Evolutionary conservation across 2,888 invertebrate species (phyloP).

Genomic region (Drosophila melanosoma): DNA sequence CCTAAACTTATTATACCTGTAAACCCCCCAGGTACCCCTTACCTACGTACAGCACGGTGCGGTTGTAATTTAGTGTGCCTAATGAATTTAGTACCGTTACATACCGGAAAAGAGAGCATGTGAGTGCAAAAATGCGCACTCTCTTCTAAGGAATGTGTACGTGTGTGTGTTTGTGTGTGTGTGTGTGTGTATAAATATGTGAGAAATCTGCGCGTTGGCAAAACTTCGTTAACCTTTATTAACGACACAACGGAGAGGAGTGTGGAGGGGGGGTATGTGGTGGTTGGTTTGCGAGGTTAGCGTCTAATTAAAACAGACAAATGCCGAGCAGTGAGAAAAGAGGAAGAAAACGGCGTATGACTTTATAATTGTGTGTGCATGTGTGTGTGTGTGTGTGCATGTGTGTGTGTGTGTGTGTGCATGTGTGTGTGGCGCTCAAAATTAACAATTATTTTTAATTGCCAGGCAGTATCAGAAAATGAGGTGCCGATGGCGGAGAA

Average conservation of each 20-base stretch:
- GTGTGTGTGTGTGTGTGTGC: constrained; percentile 4
- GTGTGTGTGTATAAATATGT: constrained; percentile 54
- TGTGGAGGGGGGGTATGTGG: background rate
- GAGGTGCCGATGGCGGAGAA: constrained; percentile 50
- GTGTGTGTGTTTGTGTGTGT: constrained; percentile 8
- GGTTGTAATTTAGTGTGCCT: constrained; percentile 81
- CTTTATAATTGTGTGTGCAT: constrained; percentile 56
- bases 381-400: constrained; percentile 19
- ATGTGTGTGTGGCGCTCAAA: constrained; percentile 50
- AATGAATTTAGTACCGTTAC: constrained; percentile 81
- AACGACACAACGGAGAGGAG: constrained; percentile 46
- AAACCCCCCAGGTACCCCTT: constrained; percentile 2
- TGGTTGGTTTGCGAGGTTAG: constrained; percentile 3
- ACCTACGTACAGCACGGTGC: constrained; percentile 47
- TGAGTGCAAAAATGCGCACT: constrained; percentile 77
- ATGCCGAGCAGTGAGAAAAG: constrained; percentile 33
- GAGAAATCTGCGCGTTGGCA: constrained; percentile 71
- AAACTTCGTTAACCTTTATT: constrained; percentile 79
- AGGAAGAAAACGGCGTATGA: constrained; percentile 32
- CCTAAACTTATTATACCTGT: constrained; percentile 14
- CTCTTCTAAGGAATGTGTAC: constrained; percentile 38
- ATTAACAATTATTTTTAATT: constrained; percentile 76
- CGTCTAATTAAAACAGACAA: constrained; percentile 75
- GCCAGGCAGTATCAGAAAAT: constrained; percentile 55
- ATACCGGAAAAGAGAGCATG: constrained; percentile 69